Base-by-base conservation (phyloP, 2,888 invertebrate genomes). In the Geophilus truncorum region DNA sequence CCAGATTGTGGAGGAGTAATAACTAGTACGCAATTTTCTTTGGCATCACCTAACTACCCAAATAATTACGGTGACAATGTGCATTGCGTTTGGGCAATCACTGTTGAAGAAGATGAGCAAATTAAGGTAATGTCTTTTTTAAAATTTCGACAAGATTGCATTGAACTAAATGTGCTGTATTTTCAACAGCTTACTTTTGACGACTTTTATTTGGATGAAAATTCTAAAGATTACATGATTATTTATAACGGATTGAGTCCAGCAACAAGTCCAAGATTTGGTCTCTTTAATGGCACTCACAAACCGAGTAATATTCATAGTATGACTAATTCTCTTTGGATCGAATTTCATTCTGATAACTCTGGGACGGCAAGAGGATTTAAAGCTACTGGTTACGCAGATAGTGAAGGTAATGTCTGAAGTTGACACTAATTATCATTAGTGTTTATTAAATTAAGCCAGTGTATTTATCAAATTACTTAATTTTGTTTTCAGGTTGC, bases 71-170 rank as follows among this genome's bases (percentile, higher is more conserved):
- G 90, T 0, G 84, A 85, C 76, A 88, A 88, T 84, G 84, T 92
- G 15, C 91, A 92, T 84, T 97, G 97, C 86, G 90, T 90, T 0
- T 96, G 95, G 95, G 85, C 89, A 25, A 84, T 93, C 0, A 86
- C 87, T 15, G 87, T 87, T 62, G 86, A 88, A 0, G 84, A 85
- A 28, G 88, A 87, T 45, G 86, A 85, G 80, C 87, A 87, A 82
- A 83, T 89, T 57, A 86, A 88, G 84, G 86, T n/a, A n/a, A n/a
- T n/a, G n/a, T n/a, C n/a, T n/a, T n/a, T n/a, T n/a, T n/a, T n/a
- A n/a, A n/a, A n/a, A 23, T 75, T 75, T 25, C 10, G 12, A 10
- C n/a, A n/a, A n/a, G n/a, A n/a, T n/a, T n/a, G n/a, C n/a, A n/a
- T n/a, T n/a, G n/a, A n/a, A n/a, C n/a, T n/a, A n/a, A n/a, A n/a